A percentile compares a stretch with the other conserved stretches of the same genome.
These are phyloP conservation scores for Enteromius trimaculatus DNA, from an alignment of 2,797 vertebrate species.

Conservation along the genomic window DNA sequence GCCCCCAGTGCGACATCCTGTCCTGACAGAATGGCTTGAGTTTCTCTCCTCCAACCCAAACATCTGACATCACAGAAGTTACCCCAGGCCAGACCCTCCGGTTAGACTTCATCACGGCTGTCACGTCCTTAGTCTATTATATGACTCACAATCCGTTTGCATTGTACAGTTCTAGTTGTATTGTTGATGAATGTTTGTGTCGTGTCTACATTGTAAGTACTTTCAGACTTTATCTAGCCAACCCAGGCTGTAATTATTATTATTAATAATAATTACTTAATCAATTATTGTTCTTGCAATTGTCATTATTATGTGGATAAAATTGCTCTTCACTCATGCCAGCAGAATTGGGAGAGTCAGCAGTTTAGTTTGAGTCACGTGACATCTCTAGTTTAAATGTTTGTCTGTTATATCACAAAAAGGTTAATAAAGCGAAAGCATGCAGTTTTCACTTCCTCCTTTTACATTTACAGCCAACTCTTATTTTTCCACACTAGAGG, in stretches of 20 bases:
- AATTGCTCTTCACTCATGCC: background rate
- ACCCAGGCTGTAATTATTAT: background rate
- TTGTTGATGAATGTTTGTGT: background rate
- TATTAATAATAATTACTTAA: background rate
- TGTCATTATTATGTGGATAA: background rate
- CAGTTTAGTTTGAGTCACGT: background rate
- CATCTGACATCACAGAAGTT: slow-evolving; percentile 51
- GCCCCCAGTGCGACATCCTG: slow-evolving; percentile 58
- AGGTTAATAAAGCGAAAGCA: background rate
- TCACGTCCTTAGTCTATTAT: background rate
- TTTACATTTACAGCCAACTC: background rate
- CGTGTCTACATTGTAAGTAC: background rate
- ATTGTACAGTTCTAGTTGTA: background rate
- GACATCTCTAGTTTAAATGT: background rate
- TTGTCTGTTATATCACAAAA: background rate
- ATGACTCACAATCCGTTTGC: background rate
- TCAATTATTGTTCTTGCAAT: background rate
- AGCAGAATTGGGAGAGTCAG: background rate
- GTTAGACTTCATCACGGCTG: background rate
- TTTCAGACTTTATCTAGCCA: slow-evolving; percentile 2
- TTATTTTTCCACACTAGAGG: slow-evolving; percentile 36
- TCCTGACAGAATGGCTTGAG: slow-evolving; percentile 67
- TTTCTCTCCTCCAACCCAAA: slow-evolving; percentile 59
- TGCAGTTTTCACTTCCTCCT: background rate
- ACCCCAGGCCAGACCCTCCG: background rate